phyloP scores from a whole-genome alignment of 2,113 vertebrate genomes.

The Brevimyrus niger region DNA sequence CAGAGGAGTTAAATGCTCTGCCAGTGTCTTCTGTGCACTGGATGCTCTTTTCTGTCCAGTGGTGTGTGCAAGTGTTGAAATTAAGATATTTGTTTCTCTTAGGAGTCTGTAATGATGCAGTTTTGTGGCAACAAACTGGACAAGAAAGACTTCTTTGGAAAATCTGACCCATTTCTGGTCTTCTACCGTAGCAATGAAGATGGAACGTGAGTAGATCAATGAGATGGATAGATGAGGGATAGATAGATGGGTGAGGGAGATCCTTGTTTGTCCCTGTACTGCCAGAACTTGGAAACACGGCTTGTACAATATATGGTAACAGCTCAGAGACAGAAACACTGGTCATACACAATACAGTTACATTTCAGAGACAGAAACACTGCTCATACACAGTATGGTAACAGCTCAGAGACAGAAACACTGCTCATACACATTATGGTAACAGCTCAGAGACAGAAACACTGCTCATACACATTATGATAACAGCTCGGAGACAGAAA shows the following conservation, averaged over 20 bases:
- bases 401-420: no score
- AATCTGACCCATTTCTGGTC: neutral
- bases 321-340: neutral
- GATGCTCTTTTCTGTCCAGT: neutral
- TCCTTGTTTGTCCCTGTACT: neutral
- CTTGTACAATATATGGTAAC: neutral
- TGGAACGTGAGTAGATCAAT: slow-evolving; percentile 1
- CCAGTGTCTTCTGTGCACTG: neutral
- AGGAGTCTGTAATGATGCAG: neutral
- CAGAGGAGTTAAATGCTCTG: neutral
- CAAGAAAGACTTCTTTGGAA: slow-evolving; percentile 3
- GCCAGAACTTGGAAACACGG: neutral
- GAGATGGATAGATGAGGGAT: neutral
- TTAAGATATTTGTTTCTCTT: neutral
- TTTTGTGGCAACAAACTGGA: slow-evolving; percentile 1
- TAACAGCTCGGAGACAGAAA: no score
- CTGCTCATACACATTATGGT: no score
- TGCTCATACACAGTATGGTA: no score
- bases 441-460: no score
- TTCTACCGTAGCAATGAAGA: slow-evolving; percentile 5
- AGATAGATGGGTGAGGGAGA: neutral
- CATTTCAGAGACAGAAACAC: neutral
- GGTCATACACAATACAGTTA: neutral
- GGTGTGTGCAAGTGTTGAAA: neutral
- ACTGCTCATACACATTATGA: no score